Conservation (phyloP, 2,113 vertebrate species). For the Acanthisitta chloris region DNA sequence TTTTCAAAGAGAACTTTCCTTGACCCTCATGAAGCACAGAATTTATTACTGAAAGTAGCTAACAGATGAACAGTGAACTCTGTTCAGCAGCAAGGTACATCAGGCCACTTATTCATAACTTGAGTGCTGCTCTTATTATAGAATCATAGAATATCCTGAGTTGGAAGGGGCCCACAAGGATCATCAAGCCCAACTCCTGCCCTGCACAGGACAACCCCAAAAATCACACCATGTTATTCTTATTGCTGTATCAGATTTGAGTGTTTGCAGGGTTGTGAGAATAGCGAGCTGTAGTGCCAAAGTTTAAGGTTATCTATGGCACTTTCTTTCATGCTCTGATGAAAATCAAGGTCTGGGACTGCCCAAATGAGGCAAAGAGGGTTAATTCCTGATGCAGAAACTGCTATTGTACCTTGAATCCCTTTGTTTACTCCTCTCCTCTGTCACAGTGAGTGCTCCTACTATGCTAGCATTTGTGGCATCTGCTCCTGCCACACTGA, state of each 20-base stretch:
- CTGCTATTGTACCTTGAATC: not conserved
- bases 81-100: not conserved
- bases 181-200: not conserved
- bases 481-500: not conserved
- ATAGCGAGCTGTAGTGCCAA: rapidly evolving
- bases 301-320: not conserved
- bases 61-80: not conserved
- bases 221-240: not conserved
- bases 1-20: not conserved
- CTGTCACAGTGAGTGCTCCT: not conserved
- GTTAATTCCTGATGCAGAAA: not conserved
- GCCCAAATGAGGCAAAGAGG: rapidly evolving
- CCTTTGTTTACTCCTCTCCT: not conserved
- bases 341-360: not conserved
- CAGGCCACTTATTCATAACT: not conserved
- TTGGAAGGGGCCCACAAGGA: not conserved
- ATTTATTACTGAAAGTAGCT: not conserved
- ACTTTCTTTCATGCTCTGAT: not conserved
- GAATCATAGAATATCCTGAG: not conserved
- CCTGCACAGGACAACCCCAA: not conserved
- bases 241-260: not conserved
- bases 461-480: not conserved
- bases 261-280: not conserved
- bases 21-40: not conserved
- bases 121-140: not conserved